Base-by-base conservation (phyloP, 2,797 vertebrate species). In the Acanthurus tractus region DNA sequence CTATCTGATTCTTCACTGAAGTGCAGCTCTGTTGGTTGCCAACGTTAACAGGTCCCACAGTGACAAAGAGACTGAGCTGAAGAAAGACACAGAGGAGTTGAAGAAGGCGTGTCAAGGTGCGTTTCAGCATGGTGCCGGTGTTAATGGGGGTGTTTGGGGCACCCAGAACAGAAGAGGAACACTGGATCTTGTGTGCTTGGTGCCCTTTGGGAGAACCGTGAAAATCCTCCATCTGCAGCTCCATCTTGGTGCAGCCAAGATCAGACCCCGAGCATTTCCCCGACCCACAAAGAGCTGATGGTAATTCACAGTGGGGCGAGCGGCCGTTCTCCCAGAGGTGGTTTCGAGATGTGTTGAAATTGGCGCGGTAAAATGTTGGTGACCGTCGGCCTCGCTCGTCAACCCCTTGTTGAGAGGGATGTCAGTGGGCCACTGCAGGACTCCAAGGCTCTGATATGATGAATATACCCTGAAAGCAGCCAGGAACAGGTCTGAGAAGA, bases 111-210 rank as follows among this genome's bases (percentile, higher is more conserved):
- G 87, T 91, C 86, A 76, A 79, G 83, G 82, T 74, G 78, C 54
- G 76, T 92, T 89, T 92, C 91, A 90, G 91, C 87, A 42, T 89
- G 88, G 83, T 86, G 85, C 82, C 79, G 74, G 88, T 86, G 92
- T 92, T 95, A 94, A 94, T 93, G 25, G 88, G 83, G 89, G 78
- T 67, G 74, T 82, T 22, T 69, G 86, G 84, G 81, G 85, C 59
- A 49, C 46, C 66, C 70, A 40, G 75, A 70, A 87, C 80, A 69
- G 82, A 87, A 44, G 75, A 69, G 63, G 78, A 92, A 95, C 94
- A 95, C 89, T 90, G 90, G 85, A 67, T 68, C 84, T 83, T 92
- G 89, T 94, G 89, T 94, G 78, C 79, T 38, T 55, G 76, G 82
- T n/a, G 50, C 74, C 63, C 84, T 63, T 86, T 74, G 10, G 83